These are phyloP conservation scores for Suncus etruscus DNA, from an alignment of 2,113 vertebrate genomes.

Conservation along the genomic window DNA sequence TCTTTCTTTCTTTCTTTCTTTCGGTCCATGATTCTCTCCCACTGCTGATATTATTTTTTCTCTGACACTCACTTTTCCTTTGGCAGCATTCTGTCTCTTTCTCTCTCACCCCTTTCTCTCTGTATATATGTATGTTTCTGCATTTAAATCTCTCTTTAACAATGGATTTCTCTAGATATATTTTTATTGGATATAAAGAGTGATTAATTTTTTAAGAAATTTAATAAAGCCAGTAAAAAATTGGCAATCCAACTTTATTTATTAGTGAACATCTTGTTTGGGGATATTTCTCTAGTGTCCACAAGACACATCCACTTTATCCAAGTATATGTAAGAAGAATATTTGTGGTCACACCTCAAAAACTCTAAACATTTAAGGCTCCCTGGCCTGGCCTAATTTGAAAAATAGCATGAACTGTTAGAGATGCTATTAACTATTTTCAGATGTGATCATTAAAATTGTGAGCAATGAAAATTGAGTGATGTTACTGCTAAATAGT, in stretches of 20 bases:
- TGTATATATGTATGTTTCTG: neutral
- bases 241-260: slow-evolving; percentile 8
- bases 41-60: too few relatives aligned
- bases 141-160: neutral
- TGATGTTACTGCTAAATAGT: neutral
- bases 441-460: slow-evolving; percentile 27
- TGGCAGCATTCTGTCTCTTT: too few relatives aligned
- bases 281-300: neutral
- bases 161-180: slow-evolving; percentile 7
- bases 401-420: slow-evolving; percentile 22
- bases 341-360: neutral
- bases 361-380: slow-evolving; percentile 1
- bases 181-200: slow-evolving; percentile 32
- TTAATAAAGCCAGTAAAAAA: neutral
- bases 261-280: neutral
- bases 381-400: slow-evolving; percentile 13
- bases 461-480: slow-evolving; percentile 7
- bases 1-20: too few relatives aligned
- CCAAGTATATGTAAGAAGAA: neutral
- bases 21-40: too few relatives aligned
- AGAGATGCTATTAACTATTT: slow-evolving; percentile 29
- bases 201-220: neutral
- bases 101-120: too few relatives aligned
- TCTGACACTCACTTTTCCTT: too few relatives aligned
- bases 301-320: neutral